Evolutionary conservation across 2,888 invertebrate species (phyloP).

Genomic region (Chaetoderma sp.): DNA sequence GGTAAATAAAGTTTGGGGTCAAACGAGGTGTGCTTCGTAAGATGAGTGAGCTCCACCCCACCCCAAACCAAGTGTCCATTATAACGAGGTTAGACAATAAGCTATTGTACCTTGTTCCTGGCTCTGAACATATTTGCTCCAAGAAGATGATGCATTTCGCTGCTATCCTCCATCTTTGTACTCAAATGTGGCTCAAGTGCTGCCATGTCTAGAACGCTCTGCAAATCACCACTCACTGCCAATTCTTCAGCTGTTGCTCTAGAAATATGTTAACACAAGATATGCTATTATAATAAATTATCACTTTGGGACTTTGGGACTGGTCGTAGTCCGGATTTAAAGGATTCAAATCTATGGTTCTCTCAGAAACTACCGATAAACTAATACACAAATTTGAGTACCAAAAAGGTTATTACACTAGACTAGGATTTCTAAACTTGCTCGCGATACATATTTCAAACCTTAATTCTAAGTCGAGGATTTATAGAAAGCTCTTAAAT

Average conservation of each 20-base stretch:
- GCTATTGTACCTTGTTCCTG: slow-evolving; percentile 71
- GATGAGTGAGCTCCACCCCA: too few relatives aligned
- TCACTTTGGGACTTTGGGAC: too few relatives aligned
- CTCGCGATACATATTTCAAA: too few relatives aligned
- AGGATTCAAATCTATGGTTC: neutral
- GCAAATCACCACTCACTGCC: slow-evolving; percentile 1
- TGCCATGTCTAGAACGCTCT: slow-evolving; percentile 82
- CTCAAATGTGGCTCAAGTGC: slow-evolving; percentile 93
- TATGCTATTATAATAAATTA: neutral
- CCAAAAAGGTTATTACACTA: too few relatives aligned
- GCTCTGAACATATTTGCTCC: slow-evolving; percentile 76
- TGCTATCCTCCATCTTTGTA: slow-evolving; percentile 91
- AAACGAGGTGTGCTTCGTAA: too few relatives aligned
- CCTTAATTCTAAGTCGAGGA: too few relatives aligned
- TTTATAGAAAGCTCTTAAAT: too few relatives aligned
- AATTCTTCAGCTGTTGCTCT: neutral
- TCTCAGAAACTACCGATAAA: neutral
- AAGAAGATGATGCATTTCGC: slow-evolving; percentile 91
- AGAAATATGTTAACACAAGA: neutral
- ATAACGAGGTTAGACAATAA: too few relatives aligned
- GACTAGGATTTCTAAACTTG: too few relatives aligned
- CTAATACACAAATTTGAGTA: too few relatives aligned
- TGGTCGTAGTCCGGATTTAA: neutral
- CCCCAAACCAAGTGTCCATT: too few relatives aligned
- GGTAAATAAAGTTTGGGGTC: too few relatives aligned